Percentiles rank a stretch among this genome's conserved stretches.
These are phyloP conservation scores for Pheucticus melanocephalus DNA, from an alignment of 2,113 vertebrate genomes.

Conservation along the genomic window DNA sequence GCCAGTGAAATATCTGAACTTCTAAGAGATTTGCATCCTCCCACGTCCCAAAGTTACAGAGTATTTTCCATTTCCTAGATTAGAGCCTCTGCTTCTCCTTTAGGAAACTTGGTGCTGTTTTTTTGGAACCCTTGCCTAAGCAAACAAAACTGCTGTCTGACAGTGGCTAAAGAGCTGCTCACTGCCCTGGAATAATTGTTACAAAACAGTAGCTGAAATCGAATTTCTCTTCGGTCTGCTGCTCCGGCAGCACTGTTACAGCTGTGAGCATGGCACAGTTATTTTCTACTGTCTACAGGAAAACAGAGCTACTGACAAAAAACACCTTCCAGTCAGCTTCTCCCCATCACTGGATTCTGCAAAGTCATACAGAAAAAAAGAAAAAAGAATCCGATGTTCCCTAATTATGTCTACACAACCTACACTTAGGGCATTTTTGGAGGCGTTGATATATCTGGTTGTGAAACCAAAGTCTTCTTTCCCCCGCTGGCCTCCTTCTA, in stretches of 20 bases:
- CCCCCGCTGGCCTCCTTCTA: neutral
- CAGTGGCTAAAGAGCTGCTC: neutral
- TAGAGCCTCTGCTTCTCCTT: neutral
- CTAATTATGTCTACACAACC: too few species aligned
- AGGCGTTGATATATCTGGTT: neutral
- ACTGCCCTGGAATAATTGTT: neutral
- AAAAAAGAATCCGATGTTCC: accelerated
- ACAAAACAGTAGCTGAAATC: neutral
- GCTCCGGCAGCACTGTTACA: neutral
- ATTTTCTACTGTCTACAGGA: neutral
- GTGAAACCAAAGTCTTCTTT: neutral
- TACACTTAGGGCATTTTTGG: neutral
- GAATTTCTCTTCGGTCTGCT: neutral
- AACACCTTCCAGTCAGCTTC: neutral
- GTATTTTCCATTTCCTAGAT: neutral
- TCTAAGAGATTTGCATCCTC: neutral
- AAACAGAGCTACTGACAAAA: neutral
- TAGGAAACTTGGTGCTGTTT: neutral
- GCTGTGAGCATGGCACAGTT: accelerated
- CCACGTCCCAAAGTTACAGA: neutral
- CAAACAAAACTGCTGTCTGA: neutral
- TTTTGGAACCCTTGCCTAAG: neutral
- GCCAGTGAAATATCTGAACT: neutral
- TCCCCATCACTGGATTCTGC: neutral
- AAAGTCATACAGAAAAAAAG: neutral